Evolutionary conservation across 2,888 invertebrate genomes (phyloP).

Genomic region (Thelaira solivaga): DNA sequence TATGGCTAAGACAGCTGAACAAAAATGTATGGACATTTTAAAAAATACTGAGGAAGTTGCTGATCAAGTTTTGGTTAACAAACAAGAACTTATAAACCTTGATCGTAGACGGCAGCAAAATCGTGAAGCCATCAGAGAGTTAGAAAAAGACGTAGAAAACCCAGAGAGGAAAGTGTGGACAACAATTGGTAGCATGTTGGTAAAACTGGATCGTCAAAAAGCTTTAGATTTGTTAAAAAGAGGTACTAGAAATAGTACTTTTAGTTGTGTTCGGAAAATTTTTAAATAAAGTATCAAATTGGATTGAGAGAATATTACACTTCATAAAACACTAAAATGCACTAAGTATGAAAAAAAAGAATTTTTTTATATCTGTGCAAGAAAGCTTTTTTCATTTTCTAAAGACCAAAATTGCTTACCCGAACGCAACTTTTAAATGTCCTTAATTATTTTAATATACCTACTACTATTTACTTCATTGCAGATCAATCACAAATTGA

Average conservation of each 20-base stretch:
- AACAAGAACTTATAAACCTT: constrained; percentile 72
- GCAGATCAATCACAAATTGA: constrained; percentile 75
- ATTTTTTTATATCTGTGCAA: too few relatives aligned
- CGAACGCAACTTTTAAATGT: too few relatives aligned
- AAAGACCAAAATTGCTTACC: too few relatives aligned
- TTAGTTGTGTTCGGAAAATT: too few relatives aligned
- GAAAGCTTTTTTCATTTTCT: too few relatives aligned
- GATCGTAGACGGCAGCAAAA: constrained; percentile 74
- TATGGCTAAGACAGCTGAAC: constrained; percentile 62
- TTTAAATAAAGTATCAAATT: too few relatives aligned
- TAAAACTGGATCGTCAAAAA: constrained; percentile 70
- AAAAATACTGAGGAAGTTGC: constrained; percentile 73
- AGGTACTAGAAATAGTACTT: constrained; percentile 65
- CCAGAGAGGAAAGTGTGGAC: constrained; percentile 74
- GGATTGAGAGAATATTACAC: too few relatives aligned
- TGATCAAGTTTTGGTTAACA: constrained; percentile 74
- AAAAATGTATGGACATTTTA: constrained; percentile 74
- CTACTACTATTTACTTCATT: background rate
- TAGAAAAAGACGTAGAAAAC: constrained; percentile 66
- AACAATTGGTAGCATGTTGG: constrained; percentile 74
- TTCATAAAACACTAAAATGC: too few relatives aligned
- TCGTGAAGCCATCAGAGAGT: constrained; percentile 72
- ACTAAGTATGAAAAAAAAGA: too few relatives aligned
- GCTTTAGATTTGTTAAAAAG: constrained; percentile 73
- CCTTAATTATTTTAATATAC: background rate